Evolutionary conservation across 1,140 invertebrate genomes (phyloP), one percentile per base, ranked within the genome.

Genomic region (Drosophila tani): DNA sequence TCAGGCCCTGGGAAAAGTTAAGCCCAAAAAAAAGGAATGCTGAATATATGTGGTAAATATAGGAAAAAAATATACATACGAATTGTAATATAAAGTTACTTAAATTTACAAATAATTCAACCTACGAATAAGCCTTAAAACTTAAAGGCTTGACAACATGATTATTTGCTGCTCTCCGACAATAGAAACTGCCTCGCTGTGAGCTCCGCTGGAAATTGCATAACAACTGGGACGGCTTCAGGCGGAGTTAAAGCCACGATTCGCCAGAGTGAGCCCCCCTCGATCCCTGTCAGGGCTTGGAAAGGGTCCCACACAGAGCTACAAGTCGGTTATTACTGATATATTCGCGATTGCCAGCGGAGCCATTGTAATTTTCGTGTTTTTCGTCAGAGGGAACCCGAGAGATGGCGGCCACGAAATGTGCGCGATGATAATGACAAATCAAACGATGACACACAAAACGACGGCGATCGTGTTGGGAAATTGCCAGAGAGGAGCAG

Each of bases 371-470:
- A 90, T 90, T 90, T 90, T 85, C 85, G 81, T 85, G 82, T 86
- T 86, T 86, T 80, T 53, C 71, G 78, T 74, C 81, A 88, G 27
- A 55, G 65, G 46, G 32, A 49, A 63, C 46, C 47, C 35, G 15
- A 24, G 58, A 73, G 65, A 66, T 51, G 51, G 62, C 53, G 71
- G 59, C 60, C 64, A 82, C 71, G 76, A 90, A 85, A 65, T 82
- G 76, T 67, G 78, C 78, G 75, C 82, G 85, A 82, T 91, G 86
- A 86, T 90, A 90, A 90, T 90, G 87, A 91, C 86, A 91, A 91
- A 87, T 91, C 86, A 91, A 91, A 91, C 82, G 86, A 91, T 91
- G 86, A 91, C 86, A 91, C 77, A 91, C 69, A 91, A 91, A 90
- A 90, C 82, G 75, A 38, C 75, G 68, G 60, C 62, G 86, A 82